Conservation (phyloP, 1,140 invertebrate genomes). For the Luehdorfia chinensis region DNA sequence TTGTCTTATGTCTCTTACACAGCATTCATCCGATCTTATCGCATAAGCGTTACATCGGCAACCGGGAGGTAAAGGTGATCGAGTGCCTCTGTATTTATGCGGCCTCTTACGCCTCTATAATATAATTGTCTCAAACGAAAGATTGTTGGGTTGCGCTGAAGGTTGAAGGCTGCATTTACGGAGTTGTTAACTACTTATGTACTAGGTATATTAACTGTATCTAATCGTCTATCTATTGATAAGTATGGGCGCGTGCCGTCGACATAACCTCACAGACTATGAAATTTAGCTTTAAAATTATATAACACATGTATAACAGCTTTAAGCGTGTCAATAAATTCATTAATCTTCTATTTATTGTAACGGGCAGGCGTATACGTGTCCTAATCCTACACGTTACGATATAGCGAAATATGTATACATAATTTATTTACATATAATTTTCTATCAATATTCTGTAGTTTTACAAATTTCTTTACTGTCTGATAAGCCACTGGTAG, state of each 20-base stretch:
- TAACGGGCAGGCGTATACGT: slow-evolving; percentile 36
- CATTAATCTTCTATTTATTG: slow-evolving; percentile 62
- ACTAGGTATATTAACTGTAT: slow-evolving; percentile 64
- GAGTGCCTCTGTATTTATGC: too few species aligned
- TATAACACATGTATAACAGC: slow-evolving; percentile 68
- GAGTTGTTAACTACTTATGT: slow-evolving; percentile 71
- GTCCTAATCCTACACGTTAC: slow-evolving; percentile 41
- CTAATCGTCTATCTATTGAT: slow-evolving; percentile 65
- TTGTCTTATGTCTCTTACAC: too few species aligned
- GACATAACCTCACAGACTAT: slow-evolving; percentile 74
- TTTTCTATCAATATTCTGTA: slow-evolving; percentile 72
- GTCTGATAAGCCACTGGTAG: slow-evolving; percentile 51
- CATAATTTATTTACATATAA: slow-evolving; percentile 63
- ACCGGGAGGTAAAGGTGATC: too few species aligned
- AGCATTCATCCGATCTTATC: too few species aligned
- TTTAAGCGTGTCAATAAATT: slow-evolving; percentile 71
- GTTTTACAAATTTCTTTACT: slow-evolving; percentile 68
- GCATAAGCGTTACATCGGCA: too few species aligned
- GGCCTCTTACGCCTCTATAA: too few species aligned
- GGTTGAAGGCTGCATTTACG: slow-evolving; percentile 55
- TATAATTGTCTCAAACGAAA: slow-evolving; percentile 4
- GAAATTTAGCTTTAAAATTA: slow-evolving; percentile 74
- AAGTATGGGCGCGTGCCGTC: slow-evolving; percentile 53
- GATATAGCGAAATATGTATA: slow-evolving; percentile 60
- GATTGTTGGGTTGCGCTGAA: slow-evolving; percentile 30